phyloP scores from a whole-genome alignment of 2,113 vertebrate genomes.

The Protomyctophum bolini region DNA sequence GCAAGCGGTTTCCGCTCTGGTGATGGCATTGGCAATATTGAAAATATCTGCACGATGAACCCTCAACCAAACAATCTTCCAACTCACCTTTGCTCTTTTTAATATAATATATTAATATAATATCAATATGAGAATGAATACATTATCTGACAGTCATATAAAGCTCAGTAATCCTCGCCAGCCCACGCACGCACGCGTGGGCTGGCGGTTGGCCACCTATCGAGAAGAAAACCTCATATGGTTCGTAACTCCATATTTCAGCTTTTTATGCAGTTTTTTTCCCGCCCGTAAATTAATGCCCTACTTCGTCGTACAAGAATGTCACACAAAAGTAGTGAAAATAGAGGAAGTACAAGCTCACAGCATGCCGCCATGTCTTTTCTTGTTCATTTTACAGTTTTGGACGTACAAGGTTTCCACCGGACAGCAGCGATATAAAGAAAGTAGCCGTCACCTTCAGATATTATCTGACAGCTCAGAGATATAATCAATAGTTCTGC shows the following conservation, averaged over 20 bases:
- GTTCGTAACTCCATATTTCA: too few species aligned
- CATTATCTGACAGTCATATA: constrained; percentile 56
- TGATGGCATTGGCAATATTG: neutral
- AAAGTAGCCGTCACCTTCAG: constrained; percentile 40
- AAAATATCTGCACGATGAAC: constrained; percentile 28
- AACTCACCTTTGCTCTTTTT: constrained; percentile 6
- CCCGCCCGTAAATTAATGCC: too few species aligned
- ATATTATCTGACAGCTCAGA: constrained; percentile 61
- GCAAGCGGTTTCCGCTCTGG: constrained; percentile 12
- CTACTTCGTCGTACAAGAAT: too few species aligned
- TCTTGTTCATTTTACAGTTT: too few species aligned
- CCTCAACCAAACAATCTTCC: constrained; percentile 25
- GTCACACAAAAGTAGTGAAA: too few species aligned
- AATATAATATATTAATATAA: too few species aligned
- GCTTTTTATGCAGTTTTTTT: too few species aligned
- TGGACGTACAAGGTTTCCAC: too few species aligned
- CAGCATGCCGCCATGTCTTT: too few species aligned
- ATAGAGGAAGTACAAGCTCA: too few species aligned
- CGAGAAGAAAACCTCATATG: constrained; percentile 22
- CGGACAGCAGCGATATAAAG: constrained; percentile 12
- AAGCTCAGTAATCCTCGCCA: constrained; percentile 47
- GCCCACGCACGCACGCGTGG: constrained; percentile 4
- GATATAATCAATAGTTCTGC: constrained; percentile 74
- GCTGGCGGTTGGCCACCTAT: neutral
- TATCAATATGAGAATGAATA: constrained; percentile 40